phyloP scores from a whole-genome alignment of 2,888 invertebrate genomes.

The Drosophila meridionalis region DNA sequence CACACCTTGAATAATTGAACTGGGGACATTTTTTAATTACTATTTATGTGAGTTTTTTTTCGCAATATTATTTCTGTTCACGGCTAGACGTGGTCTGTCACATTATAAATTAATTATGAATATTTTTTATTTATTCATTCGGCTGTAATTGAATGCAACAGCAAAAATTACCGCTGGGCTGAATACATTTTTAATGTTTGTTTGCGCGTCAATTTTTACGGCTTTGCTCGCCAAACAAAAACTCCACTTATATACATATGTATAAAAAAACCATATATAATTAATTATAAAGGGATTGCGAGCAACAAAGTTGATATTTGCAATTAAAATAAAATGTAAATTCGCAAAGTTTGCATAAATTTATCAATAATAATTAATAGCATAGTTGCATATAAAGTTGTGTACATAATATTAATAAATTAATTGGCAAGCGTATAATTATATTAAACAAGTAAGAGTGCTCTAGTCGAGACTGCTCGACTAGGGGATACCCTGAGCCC shows the following conservation, averaged over 20 bases:
- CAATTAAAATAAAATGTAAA: constrained; percentile 14
- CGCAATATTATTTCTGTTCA: background rate
- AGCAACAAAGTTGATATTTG: background rate
- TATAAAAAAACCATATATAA: constrained; percentile 11
- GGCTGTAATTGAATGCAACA: constrained; percentile 20
- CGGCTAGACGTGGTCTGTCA: constrained; percentile 29
- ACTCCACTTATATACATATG: constrained; percentile 9
- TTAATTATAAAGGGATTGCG: constrained; percentile 15
- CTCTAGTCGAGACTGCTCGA: background rate
- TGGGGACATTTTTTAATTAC: constrained; percentile 35
- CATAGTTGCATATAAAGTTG: constrained; percentile 16
- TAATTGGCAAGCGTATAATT: background rate
- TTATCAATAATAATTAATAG: constrained; percentile 28
- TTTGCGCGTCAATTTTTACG: constrained; percentile 15
- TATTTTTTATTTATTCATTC: constrained; percentile 25
- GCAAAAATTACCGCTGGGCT: constrained; percentile 22
- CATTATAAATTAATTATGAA: constrained; percentile 45
- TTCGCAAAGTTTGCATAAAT: constrained; percentile 32
- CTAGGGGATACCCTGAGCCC: background rate
- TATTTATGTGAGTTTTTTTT: background rate
- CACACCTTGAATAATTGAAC: constrained; percentile 7
- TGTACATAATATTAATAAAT: constrained; percentile 6
- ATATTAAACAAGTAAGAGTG: background rate
- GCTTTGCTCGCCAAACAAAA: background rate
- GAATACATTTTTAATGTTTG: constrained; percentile 14